These are phyloP conservation scores for Philonicus albiceps DNA, from an alignment of 2,888 invertebrate species.

Conservation along the genomic window DNA sequence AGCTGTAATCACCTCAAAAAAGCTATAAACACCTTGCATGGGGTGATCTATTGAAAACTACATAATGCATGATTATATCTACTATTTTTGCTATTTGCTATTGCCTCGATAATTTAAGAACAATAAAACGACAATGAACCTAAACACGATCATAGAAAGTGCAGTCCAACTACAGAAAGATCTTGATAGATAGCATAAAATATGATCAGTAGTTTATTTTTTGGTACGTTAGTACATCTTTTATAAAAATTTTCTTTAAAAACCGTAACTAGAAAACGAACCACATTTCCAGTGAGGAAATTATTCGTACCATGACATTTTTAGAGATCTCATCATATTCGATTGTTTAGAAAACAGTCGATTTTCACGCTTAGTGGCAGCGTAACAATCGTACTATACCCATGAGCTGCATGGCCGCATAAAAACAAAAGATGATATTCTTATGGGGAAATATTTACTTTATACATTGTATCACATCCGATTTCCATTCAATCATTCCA, in stretches of 20 bases:
- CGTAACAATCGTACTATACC: not conserved
- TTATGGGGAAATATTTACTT: not conserved
- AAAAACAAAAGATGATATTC: not conserved
- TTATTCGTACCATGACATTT: not conserved
- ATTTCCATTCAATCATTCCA: not conserved
- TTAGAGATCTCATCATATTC: not conserved
- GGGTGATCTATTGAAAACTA: not conserved
- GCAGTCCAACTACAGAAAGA: not conserved
- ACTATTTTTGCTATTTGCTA: not conserved
- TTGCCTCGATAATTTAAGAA: not conserved
- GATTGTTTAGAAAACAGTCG: not conserved
- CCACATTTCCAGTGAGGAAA: not conserved
- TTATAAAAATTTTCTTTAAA: not conserved
- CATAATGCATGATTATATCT: not conserved
- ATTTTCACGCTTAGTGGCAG: not conserved
- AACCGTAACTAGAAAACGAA: not conserved
- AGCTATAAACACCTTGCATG: not conserved
- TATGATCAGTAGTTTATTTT: not conserved
- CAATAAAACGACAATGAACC: not conserved
- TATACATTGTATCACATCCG: not conserved
- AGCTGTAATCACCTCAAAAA: not conserved
- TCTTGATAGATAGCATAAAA: not conserved
- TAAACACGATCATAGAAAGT: conserved; percentile 6
- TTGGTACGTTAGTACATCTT: not conserved
- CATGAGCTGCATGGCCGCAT: not conserved